Base-by-base conservation (phyloP, 2,888 invertebrate species). In the Chrysomela aeneicollis region DNA sequence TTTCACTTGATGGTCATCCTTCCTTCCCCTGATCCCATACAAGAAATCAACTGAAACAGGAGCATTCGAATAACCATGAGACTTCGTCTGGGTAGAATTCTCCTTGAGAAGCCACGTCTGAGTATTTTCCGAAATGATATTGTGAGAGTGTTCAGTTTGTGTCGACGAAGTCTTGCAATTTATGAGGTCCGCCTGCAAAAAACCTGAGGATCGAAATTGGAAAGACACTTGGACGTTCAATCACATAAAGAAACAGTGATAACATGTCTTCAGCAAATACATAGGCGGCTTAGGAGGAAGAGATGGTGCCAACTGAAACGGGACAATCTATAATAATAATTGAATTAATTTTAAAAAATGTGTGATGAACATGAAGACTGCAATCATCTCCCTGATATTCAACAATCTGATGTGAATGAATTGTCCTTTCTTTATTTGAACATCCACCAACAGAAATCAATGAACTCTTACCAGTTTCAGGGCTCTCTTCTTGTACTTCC, bases 401-500 rank as follows among this genome's bases (percentile, higher is more conserved):
- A n/a, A n/a, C n/a, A n/a, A n/a, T n/a, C n/a, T n/a, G n/a, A n/a
- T n/a, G n/a, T n/a, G n/a, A n/a, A n/a, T n/a, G n/a, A n/a, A n/a
- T n/a, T 35, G 35, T 35, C 35, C 35, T 6, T 35, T 35, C 10
- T 35, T 35, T 6, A 35, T 9, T 35, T 35, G 26, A 26, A 26
- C 26, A 6, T 26, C 26, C 26, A 26, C 26, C 26, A 26, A 26
- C n/a, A 42, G 17, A 42, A 6, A 17, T 4, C 42, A 42, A 42
- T 42, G 42, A 42, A 49, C 5, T 19, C 15, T 19, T 19, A 92
- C 92, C 86, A 93, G 84, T 81, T 89, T 88, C 52, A 95, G 87
- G 3, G 94, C 94, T 72, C 88, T 86, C 63, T 90, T 82, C 74
- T 93, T 90, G 80, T 91, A 87, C 72, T 93, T 91, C 96, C 95